Evolutionary conservation across 2,113 vertebrate species (phyloP).

Genomic region (Tympanuchus pallidicinctus): DNA sequence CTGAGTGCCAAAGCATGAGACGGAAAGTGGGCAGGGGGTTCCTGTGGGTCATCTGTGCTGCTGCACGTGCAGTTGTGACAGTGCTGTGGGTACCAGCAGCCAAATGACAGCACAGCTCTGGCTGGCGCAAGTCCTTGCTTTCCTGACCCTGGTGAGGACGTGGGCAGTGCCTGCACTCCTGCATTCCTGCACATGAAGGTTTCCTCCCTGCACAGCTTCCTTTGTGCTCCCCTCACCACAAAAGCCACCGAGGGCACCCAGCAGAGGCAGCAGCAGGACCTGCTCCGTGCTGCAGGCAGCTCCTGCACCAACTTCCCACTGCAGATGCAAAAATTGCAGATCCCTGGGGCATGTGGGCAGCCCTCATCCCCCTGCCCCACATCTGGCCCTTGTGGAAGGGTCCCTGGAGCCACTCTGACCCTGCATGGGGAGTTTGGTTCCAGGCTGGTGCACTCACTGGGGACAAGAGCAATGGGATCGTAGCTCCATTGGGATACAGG

Average conservation of each 20-base stretch:
- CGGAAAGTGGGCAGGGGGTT: neutral
- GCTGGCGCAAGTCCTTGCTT: neutral
- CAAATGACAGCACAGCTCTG: neutral
- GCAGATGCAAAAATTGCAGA: neutral
- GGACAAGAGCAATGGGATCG: neutral
- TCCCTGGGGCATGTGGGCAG: neutral
- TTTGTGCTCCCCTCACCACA: neutral
- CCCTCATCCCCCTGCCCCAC: neutral
- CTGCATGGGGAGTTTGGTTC: neutral
- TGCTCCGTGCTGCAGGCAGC: neutral
- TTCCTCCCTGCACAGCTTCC: neutral
- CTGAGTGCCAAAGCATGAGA: accelerated
- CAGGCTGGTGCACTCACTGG: neutral
- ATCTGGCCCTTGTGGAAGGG: neutral
- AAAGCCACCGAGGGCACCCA: too few relatives aligned
- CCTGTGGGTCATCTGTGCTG: accelerated
- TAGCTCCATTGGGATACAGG: neutral
- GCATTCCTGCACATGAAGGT: neutral
- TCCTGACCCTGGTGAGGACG: neutral
- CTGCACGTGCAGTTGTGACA: accelerated
- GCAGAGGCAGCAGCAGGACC: neutral
- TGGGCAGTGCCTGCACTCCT: neutral
- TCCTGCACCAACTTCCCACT: neutral
- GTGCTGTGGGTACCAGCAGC: neutral
- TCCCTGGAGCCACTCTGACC: neutral